Percentiles rank a stretch among this genome's conserved stretches.
These are phyloP conservation scores for Phoxinus phoxinus DNA, from an alignment of 2,113 vertebrate species.

Conservation along the genomic window DNA sequence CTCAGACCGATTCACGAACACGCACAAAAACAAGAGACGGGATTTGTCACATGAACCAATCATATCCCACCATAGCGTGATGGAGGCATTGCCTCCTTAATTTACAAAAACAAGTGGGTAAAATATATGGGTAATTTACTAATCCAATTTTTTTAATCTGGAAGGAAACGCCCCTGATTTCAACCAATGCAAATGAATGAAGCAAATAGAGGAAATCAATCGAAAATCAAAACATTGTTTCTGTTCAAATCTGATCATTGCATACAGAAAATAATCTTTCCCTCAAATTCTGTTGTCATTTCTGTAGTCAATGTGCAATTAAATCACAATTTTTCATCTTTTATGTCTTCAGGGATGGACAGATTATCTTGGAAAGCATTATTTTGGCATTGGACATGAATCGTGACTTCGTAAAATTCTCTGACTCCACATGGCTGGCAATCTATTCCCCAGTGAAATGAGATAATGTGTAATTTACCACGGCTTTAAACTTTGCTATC, in stretches of 20 bases:
- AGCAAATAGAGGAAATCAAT: background rate
- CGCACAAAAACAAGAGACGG: no score
- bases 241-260: background rate
- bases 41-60: no score
- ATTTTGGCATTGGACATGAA: background rate
- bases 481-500: background rate
- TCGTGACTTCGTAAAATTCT: background rate
- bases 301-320: background rate
- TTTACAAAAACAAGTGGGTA: no score
- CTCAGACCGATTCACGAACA: no score
- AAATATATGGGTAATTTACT: no score
- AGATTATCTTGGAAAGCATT: slow-evolving; percentile 31
- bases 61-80: no score
- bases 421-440: background rate
- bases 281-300: background rate
- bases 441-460: slow-evolving; percentile 22
- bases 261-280: background rate
- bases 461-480: background rate
- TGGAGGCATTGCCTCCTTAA: no score
- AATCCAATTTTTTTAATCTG: no score
- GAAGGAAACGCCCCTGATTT: background rate
- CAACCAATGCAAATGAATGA: background rate
- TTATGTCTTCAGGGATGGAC: background rate
- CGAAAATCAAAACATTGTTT: background rate
- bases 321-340: background rate